Conservation (phyloP, 2,113 vertebrate species). For the Pteronura brasiliensis region DNA sequence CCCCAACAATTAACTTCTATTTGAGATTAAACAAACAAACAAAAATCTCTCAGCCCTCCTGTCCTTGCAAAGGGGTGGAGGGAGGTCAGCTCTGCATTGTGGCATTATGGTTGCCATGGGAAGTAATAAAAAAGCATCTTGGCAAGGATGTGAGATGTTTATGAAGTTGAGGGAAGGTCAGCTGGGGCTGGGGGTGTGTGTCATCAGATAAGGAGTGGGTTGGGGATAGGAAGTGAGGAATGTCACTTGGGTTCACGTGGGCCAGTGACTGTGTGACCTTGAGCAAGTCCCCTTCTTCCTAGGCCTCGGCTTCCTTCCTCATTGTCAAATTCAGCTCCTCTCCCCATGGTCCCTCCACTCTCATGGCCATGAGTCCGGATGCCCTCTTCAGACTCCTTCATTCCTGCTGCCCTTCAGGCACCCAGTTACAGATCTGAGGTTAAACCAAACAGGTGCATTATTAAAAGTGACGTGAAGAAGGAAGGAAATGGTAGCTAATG, state of each 20-base stretch:
- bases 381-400: not conserved
- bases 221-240: not conserved
- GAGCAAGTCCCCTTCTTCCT: not conserved
- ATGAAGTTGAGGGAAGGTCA: not conserved
- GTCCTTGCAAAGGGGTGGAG: not conserved
- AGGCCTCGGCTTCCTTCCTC: not conserved
- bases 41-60: not conserved
- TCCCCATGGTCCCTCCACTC: not conserved
- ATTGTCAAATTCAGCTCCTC: not conserved
- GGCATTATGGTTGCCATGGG: not conserved
- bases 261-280: not conserved
- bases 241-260: not conserved
- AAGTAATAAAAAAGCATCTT: not conserved
- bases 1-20: slow-evolving; percentile 27
- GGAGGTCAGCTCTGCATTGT: not conserved
- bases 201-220: not conserved
- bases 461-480: not conserved
- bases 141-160: not conserved
- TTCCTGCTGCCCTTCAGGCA: not conserved
- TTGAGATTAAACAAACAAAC: not conserved
- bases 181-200: not conserved
- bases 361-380: not conserved
- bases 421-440: not conserved
- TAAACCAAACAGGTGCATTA: not conserved
- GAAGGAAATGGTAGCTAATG: not conserved